phyloP scores from a whole-genome alignment of 2,888 invertebrate species.

The Thecocarcelia acutangulata region DNA sequence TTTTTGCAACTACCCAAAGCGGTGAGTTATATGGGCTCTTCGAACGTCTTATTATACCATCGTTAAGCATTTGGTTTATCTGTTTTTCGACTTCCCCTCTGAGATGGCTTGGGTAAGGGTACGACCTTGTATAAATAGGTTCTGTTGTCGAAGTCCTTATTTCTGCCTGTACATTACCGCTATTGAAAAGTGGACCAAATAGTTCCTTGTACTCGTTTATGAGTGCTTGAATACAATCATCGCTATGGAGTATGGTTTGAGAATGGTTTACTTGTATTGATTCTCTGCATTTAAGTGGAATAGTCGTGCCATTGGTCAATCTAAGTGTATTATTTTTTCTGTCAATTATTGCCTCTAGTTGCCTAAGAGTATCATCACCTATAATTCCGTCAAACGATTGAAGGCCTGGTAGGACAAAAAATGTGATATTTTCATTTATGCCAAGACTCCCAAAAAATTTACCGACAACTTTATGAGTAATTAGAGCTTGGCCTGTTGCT shows the following conservation, averaged over 20 bases:
- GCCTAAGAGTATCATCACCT: conserved; percentile 13
- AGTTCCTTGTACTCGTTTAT: conserved; percentile 1
- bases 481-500: not conserved
- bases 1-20: conserved; percentile 21
- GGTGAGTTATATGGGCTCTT: too few species aligned
- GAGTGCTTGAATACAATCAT: not conserved
- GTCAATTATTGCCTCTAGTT: conserved; percentile 8
- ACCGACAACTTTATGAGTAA: conserved; percentile 13
- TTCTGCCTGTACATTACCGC: not conserved
- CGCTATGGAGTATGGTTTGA: not conserved
- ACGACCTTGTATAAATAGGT: conserved; percentile 8
- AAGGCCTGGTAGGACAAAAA: conserved; percentile 3
- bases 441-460: too few species aligned
- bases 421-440: not conserved
- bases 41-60: too few species aligned
- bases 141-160: not conserved
- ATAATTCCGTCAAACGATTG: conserved; percentile 16
- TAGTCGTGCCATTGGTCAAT: not conserved
- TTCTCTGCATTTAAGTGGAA: not conserved
- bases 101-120: too few species aligned
- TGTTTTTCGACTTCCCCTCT: too few species aligned
- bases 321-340: not conserved
- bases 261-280: not conserved
- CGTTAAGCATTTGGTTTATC: too few species aligned
- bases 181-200: not conserved